Evolutionary conservation across 2,113 vertebrate genomes (phyloP).

Genomic region (Microcebus murinus): DNA sequence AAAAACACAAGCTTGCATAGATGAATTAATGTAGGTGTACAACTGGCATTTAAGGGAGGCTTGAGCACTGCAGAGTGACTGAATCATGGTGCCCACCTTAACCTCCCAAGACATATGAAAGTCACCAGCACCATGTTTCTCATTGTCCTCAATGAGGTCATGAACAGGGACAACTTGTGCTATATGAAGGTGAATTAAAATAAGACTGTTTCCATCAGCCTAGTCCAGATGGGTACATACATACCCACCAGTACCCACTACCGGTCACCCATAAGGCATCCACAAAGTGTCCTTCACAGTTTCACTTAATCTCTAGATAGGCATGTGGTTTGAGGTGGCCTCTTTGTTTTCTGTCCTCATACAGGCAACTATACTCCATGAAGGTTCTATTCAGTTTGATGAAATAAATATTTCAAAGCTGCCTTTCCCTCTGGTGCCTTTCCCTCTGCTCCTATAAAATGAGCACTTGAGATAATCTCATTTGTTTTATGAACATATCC

Average conservation of each 20-base stretch:
- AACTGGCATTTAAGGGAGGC: constrained; percentile 67
- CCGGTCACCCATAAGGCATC: constrained; percentile 59
- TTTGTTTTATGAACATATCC: background rate
- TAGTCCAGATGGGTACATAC: background rate
- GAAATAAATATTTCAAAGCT: constrained; percentile 2
- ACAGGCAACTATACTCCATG: background rate
- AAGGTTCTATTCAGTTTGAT: background rate
- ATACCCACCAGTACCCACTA: background rate
- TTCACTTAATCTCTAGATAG: constrained; percentile 62
- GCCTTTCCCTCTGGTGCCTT: background rate
- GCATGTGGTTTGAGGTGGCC: constrained; percentile 40
- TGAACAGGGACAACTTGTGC: constrained; percentile 14
- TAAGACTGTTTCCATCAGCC: background rate
- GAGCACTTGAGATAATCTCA: background rate
- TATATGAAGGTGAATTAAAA: background rate
- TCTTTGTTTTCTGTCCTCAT: constrained; percentile 15
- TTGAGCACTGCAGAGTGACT: background rate
- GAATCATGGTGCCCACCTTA: background rate
- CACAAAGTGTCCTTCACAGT: constrained; percentile 36
- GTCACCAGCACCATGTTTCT: constrained; percentile 51
- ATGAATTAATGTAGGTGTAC: constrained; percentile 75
- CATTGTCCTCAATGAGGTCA: background rate
- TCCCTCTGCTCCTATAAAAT: background rate
- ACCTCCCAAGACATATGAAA: background rate
- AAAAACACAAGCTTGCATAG: constrained; percentile 86